Evolutionary conservation across 1,140 invertebrate species (phyloP).

Genomic region (Lycorma delicatula): DNA sequence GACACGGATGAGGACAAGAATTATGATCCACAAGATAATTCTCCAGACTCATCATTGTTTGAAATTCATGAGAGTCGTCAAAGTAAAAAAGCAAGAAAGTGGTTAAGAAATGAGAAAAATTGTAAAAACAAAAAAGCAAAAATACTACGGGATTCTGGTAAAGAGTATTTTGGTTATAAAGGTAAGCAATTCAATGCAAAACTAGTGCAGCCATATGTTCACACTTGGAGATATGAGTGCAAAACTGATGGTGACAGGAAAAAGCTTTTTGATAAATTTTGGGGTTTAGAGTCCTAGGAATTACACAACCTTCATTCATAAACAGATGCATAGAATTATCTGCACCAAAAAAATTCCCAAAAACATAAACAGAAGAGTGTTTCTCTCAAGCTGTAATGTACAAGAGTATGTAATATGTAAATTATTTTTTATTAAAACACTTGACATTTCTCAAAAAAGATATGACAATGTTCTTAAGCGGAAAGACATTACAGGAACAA

Average conservation of each 20-base stretch:
- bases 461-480: neutral
- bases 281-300: neutral
- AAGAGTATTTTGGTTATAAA: neutral
- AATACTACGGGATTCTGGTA: neutral
- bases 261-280: slow-evolving; percentile 5
- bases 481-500: neutral
- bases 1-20: no score
- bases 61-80: no score
- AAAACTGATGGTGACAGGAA: no score
- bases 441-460: neutral
- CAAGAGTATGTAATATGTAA: slow-evolving; percentile 4
- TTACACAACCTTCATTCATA: neutral
- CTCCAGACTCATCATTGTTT: neutral
- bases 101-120: neutral
- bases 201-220: neutral
- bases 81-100: neutral
- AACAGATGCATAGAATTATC: neutral
- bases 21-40: neutral
- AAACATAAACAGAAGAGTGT: neutral
- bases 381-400: neutral
- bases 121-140: neutral
- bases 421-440: slow-evolving; percentile 3
- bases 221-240: slow-evolving; percentile 1
- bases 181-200: neutral
- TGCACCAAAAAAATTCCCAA: neutral